Conservation (phyloP, 2,888 invertebrate species). For the Antheraea yamamai region DNA sequence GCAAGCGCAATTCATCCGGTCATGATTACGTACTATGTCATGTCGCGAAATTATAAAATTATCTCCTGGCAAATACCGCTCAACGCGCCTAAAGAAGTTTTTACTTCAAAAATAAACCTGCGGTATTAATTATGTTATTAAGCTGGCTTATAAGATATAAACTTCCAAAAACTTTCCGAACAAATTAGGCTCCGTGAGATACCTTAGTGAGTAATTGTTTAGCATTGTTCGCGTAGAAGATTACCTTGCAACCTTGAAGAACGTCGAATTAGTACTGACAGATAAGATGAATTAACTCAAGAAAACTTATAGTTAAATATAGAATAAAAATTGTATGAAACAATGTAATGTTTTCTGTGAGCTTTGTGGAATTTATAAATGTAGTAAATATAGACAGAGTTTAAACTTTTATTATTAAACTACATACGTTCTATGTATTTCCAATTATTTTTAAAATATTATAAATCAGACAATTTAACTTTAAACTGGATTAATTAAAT, state of each 20-base stretch:
- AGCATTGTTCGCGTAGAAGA: background rate
- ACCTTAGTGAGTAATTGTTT: background rate
- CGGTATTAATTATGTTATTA: background rate
- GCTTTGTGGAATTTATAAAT: background rate
- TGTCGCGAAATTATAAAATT: too few relatives aligned
- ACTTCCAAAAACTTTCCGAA: background rate
- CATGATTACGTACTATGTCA: too few relatives aligned
- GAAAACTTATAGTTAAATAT: background rate
- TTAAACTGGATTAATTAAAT: too few relatives aligned
- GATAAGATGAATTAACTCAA: constrained; percentile 3
- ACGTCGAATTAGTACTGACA: background rate
- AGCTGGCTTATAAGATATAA: background rate
- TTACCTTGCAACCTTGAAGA: background rate
- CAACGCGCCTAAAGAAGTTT: too few relatives aligned
- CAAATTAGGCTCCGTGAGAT: background rate
- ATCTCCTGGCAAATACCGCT: too few relatives aligned
- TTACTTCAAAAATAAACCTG: background rate
- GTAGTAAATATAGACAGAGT: background rate
- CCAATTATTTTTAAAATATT: too few relatives aligned
- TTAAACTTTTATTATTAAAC: background rate
- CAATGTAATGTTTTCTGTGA: background rate
- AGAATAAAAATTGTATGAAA: background rate
- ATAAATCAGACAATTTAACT: too few relatives aligned
- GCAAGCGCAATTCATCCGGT: too few relatives aligned
- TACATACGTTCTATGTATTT: too few relatives aligned